Evolutionary conservation across 2,888 invertebrate genomes (phyloP).

Genomic region (Subacronicta megacephala): DNA sequence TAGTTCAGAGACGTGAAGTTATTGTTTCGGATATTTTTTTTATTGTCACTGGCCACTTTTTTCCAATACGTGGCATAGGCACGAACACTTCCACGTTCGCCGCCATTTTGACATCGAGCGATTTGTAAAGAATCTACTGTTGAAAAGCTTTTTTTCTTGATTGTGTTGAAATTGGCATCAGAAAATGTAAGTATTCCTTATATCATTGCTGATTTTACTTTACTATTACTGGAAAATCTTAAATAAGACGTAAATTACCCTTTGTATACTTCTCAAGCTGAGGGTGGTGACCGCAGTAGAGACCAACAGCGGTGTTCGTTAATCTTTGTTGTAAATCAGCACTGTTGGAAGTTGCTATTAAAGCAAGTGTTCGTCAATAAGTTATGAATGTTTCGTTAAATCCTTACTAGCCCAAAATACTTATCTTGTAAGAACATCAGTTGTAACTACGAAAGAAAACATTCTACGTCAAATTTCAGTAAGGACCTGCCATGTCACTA

Average conservation of each 20-base stretch:
- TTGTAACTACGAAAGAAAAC: conserved; percentile 44
- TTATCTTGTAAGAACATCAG: conserved; percentile 1
- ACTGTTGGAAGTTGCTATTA: conserved; percentile 17
- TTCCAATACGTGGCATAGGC: conserved; percentile 94
- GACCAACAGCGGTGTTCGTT: conserved; percentile 89
- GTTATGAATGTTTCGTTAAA: conserved; percentile 9
- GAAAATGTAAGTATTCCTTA: conserved; percentile 85
- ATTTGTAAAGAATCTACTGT: conserved; percentile 92
- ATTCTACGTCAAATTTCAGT: conserved; percentile 64
- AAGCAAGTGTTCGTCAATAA: conserved; percentile 10
- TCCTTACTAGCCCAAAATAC: conserved; percentile 11
- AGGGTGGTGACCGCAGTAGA: conserved; percentile 88
- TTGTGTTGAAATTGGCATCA: conserved; percentile 88
- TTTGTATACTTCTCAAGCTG: conserved; percentile 64
- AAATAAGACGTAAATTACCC: conserved; percentile 55
- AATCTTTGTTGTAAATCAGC: conserved; percentile 74
- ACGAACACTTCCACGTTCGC: conserved; percentile 94
- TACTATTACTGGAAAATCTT: conserved; percentile 22
- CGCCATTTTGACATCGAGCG: conserved; percentile 95
- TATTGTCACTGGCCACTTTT: conserved; percentile 84
- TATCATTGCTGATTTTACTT: conserved; percentile 29
- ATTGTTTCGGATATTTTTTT: conserved; percentile 30
- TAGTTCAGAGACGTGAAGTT: conserved; percentile 14
- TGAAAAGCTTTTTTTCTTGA: conserved; percentile 92
- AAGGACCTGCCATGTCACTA: conserved; percentile 88